Conservation (phyloP, 2,113 vertebrate genomes). For the Tetraodon nigroviridis region DNA sequence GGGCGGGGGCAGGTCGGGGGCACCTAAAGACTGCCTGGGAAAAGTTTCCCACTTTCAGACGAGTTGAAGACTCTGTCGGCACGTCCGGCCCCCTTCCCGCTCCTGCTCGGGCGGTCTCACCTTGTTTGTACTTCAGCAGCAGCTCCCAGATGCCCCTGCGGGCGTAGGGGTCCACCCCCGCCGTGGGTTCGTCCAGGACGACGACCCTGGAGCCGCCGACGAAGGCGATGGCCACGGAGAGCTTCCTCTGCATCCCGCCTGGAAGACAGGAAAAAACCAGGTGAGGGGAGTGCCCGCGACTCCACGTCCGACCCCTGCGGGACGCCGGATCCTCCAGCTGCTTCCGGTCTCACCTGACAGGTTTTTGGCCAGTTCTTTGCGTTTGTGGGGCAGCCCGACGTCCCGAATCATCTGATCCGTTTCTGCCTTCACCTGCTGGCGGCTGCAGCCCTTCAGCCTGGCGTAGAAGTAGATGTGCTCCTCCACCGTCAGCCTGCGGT, state of each 20-base stretch:
- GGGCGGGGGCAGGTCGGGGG: too few relatives aligned
- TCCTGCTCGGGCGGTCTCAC: slow-evolving; percentile 51
- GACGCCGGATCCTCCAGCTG: too few relatives aligned
- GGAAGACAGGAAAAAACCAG: slow-evolving; percentile 10
- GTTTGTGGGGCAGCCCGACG: slow-evolving; percentile 89
- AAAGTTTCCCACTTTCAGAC: slow-evolving; percentile 13
- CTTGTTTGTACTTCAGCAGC: slow-evolving; percentile 91
- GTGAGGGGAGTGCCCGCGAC: too few relatives aligned
- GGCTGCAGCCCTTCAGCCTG: slow-evolving; percentile 83
- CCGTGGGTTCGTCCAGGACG: slow-evolving; percentile 95
- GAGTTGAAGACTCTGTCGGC: slow-evolving; percentile 10
- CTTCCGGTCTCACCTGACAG: slow-evolving; percentile 74
- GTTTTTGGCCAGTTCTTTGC: slow-evolving; percentile 82
- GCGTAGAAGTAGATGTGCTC: slow-evolving; percentile 98
- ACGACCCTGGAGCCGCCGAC: slow-evolving; percentile 94
- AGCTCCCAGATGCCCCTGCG: slow-evolving; percentile 97
- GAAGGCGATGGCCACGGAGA: slow-evolving; percentile 95
- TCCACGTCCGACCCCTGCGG: too few relatives aligned
- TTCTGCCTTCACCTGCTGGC: slow-evolving; percentile 81
- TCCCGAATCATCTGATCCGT: slow-evolving; percentile 91
- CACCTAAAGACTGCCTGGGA: not conserved
- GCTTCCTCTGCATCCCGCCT: slow-evolving; percentile 98
- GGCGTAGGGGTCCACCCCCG: slow-evolving; percentile 95
- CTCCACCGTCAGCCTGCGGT: slow-evolving; percentile 88
- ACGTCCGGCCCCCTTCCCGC: too few relatives aligned